Conservation (phyloP, 2,797 vertebrate species). For the Phoeniculus purpureus region DNA sequence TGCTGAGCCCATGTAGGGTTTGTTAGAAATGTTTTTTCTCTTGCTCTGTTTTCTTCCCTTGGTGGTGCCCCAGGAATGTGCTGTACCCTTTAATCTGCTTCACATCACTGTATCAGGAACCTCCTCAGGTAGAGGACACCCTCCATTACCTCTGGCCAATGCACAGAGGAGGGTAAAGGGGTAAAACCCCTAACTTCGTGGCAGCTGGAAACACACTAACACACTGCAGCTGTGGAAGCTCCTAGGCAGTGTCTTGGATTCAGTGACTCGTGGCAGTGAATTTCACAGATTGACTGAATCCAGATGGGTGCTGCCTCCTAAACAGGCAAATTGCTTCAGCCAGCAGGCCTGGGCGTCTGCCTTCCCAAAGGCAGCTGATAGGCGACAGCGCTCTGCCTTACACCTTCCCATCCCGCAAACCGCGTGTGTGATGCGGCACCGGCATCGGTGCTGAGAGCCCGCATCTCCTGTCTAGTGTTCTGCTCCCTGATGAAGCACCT, state of each 20-base stretch:
- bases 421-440: rapidly evolving
- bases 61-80: rapidly evolving
- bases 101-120: not conserved
- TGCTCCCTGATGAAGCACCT: not conserved
- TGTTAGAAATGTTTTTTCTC: not conserved
- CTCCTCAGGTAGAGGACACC: not conserved
- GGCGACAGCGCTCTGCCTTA: rapidly evolving
- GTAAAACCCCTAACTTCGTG: too few relatives aligned
- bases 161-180: not conserved
- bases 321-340: not conserved
- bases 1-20: not conserved
- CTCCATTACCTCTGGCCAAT: not conserved
- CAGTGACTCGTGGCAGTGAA: not conserved
- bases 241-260: not conserved
- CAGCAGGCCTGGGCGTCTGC: not conserved
- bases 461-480: rapidly evolving
- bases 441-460: not conserved
- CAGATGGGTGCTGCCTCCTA: not conserved
- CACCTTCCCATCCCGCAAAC: not conserved
- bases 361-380: not conserved
- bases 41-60: not conserved
- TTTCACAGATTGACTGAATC: not conserved
- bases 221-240: not conserved
- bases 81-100: not conserved
- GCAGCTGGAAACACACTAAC: not conserved